Evolutionary conservation across 2,797 vertebrate species (phyloP).

Genomic region (Myotis myotis): DNA sequence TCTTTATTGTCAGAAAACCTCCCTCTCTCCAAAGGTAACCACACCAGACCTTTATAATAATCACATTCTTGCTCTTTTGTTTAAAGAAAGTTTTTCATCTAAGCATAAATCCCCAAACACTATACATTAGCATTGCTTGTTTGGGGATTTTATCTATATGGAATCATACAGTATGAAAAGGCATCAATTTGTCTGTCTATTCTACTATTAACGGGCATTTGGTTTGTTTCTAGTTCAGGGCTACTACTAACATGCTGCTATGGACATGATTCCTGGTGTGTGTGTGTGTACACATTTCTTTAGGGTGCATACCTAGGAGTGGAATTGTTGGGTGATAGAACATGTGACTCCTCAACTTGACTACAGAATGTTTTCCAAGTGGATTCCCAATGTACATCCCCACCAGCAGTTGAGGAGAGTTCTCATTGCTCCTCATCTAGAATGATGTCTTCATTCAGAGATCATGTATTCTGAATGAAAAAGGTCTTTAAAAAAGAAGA

Average conservation of each 20-base stretch:
- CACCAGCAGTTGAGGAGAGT: not conserved
- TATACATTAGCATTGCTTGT: not conserved
- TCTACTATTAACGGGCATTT: not conserved
- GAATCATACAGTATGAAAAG: not conserved
- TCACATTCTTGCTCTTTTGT: not conserved
- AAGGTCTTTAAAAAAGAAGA: not conserved
- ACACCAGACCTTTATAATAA: not conserved
- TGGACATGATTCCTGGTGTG: not conserved
- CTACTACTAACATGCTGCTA: not conserved
- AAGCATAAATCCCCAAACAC: not conserved
- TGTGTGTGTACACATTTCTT: not conserved
- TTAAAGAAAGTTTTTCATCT: not conserved
- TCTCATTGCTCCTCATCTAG: not conserved
- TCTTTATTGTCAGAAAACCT: not conserved
- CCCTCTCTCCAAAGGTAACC: not conserved
- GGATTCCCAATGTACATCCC: not conserved
- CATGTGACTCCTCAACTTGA: not conserved
- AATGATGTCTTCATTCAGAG: conserved; percentile 10
- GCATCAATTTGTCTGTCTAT: not conserved
- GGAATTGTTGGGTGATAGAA: not conserved
- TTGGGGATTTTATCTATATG: not conserved
- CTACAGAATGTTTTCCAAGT: not conserved
- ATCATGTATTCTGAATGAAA: not conserved
- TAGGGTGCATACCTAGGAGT: not conserved
- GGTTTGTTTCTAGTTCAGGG: not conserved